A percentile compares a stretch with the other conserved stretches of the same genome.
These are phyloP conservation scores for Gasterosteus nipponicus DNA, from an alignment of 2,113 vertebrate genomes.

Conservation along the genomic window DNA sequence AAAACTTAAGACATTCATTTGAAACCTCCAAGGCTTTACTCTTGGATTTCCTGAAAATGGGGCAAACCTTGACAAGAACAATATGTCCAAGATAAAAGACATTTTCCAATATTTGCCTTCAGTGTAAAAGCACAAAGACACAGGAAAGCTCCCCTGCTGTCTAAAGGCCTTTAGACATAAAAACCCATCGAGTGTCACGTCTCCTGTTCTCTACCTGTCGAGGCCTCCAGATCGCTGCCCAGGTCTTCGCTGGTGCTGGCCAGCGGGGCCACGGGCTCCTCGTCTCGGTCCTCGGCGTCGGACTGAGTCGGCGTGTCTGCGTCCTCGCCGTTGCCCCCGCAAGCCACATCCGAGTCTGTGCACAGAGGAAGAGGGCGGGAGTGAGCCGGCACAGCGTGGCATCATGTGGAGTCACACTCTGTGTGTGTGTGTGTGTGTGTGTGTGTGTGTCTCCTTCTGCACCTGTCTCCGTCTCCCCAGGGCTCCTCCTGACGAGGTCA, in stretches of 20 bases:
- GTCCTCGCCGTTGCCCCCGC: conserved; percentile 70
- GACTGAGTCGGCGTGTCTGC: conserved; percentile 71
- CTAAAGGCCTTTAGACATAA: background rate
- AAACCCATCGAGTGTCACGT: background rate
- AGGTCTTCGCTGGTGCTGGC: conserved; percentile 77
- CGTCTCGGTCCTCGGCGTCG: conserved; percentile 75
- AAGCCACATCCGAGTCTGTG: conserved; percentile 76
- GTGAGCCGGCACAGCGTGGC: background rate
- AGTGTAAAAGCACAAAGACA: background rate
- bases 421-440: background rate
- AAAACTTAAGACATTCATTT: background rate
- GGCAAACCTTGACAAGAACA: background rate
- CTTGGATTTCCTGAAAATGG: background rate
- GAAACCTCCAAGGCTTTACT: background rate
- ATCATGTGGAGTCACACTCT: conserved; percentile 33
- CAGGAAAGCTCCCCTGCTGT: too few relatives aligned
- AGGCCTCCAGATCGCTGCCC: conserved; percentile 74
- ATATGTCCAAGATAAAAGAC: background rate
- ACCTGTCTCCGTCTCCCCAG: conserved; percentile 89
- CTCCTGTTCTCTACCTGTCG: conserved; percentile 66
- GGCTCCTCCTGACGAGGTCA: conserved; percentile 87
- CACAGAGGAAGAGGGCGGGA: background rate
- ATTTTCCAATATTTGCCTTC: background rate
- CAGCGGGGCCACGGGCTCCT: conserved; percentile 69
- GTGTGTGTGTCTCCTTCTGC: conserved; percentile 27